Conservation (phyloP, 1,140 invertebrate species). For the Leptinotarsa defecta region DNA sequence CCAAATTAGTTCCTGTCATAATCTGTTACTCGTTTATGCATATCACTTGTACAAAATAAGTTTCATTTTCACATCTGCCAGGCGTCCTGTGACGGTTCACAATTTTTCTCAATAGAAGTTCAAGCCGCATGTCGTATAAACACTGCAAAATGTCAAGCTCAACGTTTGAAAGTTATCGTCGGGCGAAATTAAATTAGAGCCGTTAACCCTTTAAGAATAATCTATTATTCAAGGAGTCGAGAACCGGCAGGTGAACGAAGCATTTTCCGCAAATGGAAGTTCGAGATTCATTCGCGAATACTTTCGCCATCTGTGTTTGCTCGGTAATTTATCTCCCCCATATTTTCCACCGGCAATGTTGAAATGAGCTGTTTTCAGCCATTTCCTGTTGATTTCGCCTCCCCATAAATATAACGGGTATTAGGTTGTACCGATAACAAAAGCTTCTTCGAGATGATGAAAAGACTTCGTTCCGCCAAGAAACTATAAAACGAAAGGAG, state of each 20-base stretch:
- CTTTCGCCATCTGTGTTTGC: slow-evolving; percentile 2
- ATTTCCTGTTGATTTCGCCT: slow-evolving; percentile 5
- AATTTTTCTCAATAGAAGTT: too few relatives aligned
- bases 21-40: too few relatives aligned
- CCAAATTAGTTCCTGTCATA: too few relatives aligned
- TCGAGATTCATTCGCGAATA: not conserved
- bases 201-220: not conserved
- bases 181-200: not conserved
- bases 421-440: slow-evolving; percentile 3
- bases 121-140: too few relatives aligned
- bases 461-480: not conserved
- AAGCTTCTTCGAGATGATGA: not conserved
- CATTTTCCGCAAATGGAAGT: slow-evolving; percentile 5
- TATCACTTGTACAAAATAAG: too few relatives aligned
- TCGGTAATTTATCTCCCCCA: slow-evolving; percentile 2
- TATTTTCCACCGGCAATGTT: not conserved
- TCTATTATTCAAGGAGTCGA: slow-evolving; percentile 1
- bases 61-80: too few relatives aligned
- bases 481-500: slow-evolving; percentile 1
- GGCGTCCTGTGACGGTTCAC: too few relatives aligned
- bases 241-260: not conserved
- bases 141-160: too few relatives aligned
- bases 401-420: not conserved
- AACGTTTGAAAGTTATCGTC: too few relatives aligned
- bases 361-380: not conserved